Conservation (phyloP, 2,797 vertebrate genomes). For the Sciaenops ocellatus region DNA sequence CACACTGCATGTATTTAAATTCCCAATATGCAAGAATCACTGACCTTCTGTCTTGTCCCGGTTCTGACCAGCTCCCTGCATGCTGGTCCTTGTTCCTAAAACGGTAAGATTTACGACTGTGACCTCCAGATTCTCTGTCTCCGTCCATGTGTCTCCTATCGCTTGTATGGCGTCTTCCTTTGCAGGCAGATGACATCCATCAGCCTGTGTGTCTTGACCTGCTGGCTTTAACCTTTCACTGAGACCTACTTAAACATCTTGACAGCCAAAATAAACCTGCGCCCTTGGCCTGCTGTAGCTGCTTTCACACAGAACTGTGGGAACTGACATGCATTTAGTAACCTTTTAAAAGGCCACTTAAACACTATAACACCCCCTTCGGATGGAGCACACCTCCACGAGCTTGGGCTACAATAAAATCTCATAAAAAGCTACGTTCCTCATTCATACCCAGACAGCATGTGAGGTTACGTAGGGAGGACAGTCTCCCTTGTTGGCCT, state of each 20-base stretch:
- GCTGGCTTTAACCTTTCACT: conserved; percentile 56
- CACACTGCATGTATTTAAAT: conserved; percentile 12
- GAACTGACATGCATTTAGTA: conserved; percentile 29
- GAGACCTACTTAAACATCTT: conserved; percentile 63
- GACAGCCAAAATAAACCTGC: conserved; percentile 53
- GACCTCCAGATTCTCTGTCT: conserved; percentile 51
- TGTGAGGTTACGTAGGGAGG: neutral
- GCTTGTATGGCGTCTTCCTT: conserved; percentile 30
- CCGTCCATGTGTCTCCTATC: conserved; percentile 36
- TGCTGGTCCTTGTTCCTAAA: conserved; percentile 22
- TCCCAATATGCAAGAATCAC: neutral
- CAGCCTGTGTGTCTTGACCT: conserved; percentile 56
- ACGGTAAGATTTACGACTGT: conserved; percentile 53
- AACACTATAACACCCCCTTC: conserved; percentile 11
- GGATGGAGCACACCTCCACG: conserved; percentile 5
- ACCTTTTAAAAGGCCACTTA: conserved; percentile 54
- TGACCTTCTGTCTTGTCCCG: conserved; percentile 29
- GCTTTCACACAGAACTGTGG: conserved; percentile 27
- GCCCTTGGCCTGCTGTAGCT: conserved; percentile 30
- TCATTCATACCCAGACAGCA: neutral
- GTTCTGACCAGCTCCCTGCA: conserved; percentile 33
- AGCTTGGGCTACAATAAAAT: neutral
- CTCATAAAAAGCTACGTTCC: neutral
- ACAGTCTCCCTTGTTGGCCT: neutral
- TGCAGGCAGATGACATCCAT: conserved; percentile 44